A percentile compares a stretch with the other conserved stretches of the same genome.
Conservation (phyloP, 2,113 vertebrate species). For the Rhinopithecus roxellana region DNA sequence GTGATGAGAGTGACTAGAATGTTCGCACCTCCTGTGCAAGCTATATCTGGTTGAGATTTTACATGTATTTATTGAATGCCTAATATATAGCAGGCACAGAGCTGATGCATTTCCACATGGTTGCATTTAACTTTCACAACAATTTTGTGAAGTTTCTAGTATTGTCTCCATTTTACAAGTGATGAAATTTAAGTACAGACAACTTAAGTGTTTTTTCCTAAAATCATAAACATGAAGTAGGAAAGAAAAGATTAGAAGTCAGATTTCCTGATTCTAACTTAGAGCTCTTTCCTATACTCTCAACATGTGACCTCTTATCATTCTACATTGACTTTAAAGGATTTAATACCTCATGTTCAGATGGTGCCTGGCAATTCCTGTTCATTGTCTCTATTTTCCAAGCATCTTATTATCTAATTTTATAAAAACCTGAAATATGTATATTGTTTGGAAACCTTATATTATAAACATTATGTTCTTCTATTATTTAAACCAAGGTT, state of each 20-base stretch:
- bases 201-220: neutral
- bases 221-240: neutral
- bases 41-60: neutral
- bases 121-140: neutral
- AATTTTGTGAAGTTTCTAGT: neutral
- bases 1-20: accelerated
- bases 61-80: neutral
- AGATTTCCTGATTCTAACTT: neutral
- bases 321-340: neutral
- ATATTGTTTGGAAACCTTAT: neutral
- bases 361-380: neutral
- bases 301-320: neutral
- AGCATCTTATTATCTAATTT: neutral
- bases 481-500: neutral
- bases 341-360: neutral
- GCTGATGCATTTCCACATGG: neutral
- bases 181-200: neutral
- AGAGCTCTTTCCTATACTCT: neutral
- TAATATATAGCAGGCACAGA: neutral
- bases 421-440: neutral
- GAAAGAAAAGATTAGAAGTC: neutral
- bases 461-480: neutral
- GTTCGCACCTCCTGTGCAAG: neutral
- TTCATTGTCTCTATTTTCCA: neutral
- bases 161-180: neutral